These are phyloP conservation scores for Brenthis daphne DNA, from an alignment of 2,888 invertebrate species.

Conservation along the genomic window DNA sequence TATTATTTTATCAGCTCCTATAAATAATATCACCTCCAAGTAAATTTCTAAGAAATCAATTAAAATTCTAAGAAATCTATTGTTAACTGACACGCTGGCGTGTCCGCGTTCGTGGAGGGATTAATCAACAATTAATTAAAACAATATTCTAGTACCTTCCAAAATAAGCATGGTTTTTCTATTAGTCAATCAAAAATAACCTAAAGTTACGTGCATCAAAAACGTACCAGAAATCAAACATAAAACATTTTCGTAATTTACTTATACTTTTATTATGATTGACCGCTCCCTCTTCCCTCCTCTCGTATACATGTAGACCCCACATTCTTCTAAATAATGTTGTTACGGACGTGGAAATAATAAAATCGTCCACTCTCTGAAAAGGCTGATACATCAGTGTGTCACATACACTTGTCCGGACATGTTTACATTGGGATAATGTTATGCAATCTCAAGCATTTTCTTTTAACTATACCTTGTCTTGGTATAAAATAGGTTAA, in stretches of 20 bases:
- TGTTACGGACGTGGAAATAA: slow-evolving; percentile 23
- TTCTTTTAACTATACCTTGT: not conserved
- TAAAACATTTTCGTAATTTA: slow-evolving; percentile 3
- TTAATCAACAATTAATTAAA: too few relatives aligned
- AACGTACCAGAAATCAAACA: not conserved
- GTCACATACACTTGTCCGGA: slow-evolving; percentile 30
- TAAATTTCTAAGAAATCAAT: too few relatives aligned
- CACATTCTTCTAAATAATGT: slow-evolving; percentile 21
- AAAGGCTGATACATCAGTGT: slow-evolving; percentile 22
- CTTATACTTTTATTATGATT: slow-evolving; percentile 19
- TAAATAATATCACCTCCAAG: too few relatives aligned
- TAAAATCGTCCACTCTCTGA: slow-evolving; percentile 19
- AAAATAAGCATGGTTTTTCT: too few relatives aligned
- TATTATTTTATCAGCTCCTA: too few relatives aligned
- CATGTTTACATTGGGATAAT: slow-evolving; percentile 20
- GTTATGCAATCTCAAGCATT: slow-evolving; percentile 10
- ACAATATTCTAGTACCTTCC: too few relatives aligned
- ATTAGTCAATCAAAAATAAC: too few relatives aligned
- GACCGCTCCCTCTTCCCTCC: slow-evolving; percentile 10
- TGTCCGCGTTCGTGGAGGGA: too few relatives aligned
- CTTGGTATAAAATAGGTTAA: too few relatives aligned
- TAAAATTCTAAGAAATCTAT: too few relatives aligned
- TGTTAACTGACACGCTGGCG: too few relatives aligned
- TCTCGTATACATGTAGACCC: not conserved
- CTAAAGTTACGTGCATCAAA: not conserved